phyloP scores from a whole-genome alignment of 2,113 vertebrate species.

The Prietella phreatophila region DNA sequence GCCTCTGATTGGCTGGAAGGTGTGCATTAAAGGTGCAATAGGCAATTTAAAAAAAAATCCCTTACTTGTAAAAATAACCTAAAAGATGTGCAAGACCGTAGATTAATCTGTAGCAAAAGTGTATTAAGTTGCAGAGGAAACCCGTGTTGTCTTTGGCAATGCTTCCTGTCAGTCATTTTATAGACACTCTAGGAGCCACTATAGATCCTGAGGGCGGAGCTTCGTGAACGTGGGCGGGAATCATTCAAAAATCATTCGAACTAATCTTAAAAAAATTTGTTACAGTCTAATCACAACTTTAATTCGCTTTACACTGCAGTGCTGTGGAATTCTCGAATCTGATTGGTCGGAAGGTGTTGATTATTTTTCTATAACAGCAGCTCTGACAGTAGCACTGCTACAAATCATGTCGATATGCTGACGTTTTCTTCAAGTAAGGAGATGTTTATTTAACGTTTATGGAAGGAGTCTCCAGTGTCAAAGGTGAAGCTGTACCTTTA shows the following conservation, averaged over 20 bases:
- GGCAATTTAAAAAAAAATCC: too few species aligned
- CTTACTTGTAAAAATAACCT: neutral
- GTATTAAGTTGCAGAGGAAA: too few species aligned
- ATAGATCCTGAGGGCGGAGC: neutral
- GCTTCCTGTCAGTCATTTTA: neutral
- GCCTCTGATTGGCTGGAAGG: neutral
- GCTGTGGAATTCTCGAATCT: neutral
- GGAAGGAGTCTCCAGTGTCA: neutral
- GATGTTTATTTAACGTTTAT: neutral
- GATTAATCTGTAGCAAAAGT: too few species aligned
- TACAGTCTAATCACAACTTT: neutral
- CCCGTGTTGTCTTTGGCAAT: too few species aligned
- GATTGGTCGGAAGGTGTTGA: conserved; percentile 5
- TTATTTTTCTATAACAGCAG: neutral
- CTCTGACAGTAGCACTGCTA: too few species aligned
- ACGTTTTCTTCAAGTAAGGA: neutral
- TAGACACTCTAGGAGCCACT: neutral
- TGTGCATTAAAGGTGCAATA: neutral
- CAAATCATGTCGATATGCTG: neutral
- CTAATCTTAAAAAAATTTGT: too few species aligned
- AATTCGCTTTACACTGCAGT: neutral
- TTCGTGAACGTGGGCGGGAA: neutral
- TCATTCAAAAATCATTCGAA: too few species aligned
- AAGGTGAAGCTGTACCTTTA: neutral
- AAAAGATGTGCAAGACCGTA: neutral